phyloP scores from a whole-genome alignment of 2,113 vertebrate species.

The Scortum barcoo region DNA sequence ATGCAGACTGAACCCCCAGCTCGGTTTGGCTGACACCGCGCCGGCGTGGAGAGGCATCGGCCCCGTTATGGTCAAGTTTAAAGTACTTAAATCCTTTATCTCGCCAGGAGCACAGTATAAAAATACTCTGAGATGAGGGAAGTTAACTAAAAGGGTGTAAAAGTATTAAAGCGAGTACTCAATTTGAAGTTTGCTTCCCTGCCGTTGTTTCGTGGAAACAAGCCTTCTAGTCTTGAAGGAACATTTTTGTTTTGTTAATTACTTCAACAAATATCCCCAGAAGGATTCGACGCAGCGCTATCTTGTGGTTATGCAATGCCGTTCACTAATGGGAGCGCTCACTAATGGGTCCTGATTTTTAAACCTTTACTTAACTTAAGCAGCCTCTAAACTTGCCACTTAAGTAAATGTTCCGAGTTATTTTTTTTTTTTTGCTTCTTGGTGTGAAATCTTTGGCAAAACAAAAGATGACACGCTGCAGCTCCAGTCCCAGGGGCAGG shows the following conservation, averaged over 20 bases:
- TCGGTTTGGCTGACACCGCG: conserved; percentile 21
- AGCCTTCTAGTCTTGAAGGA: conserved; percentile 6
- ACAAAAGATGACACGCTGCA: not conserved
- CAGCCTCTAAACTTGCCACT: not conserved
- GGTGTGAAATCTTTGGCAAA: not conserved
- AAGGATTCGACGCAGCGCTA: not conserved
- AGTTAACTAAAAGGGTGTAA: not conserved
- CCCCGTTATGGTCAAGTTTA: not conserved
- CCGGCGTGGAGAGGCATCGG: not conserved
- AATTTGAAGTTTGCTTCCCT: not conserved
- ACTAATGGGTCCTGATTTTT: conserved; percentile 12
- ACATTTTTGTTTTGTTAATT: conserved; percentile 46
- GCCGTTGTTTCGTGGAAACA: no score
- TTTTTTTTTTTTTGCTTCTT: not conserved
- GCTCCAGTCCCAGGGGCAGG: not conserved
- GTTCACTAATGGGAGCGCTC: not conserved
- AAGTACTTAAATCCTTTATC: conserved; percentile 1
- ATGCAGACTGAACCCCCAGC: conserved; percentile 50
- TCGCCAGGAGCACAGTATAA: not conserved
- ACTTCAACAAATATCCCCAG: conserved; percentile 46
- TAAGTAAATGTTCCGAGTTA: not conserved
- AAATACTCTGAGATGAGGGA: not conserved
- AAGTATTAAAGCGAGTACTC: not conserved
- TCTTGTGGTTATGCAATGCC: not conserved
- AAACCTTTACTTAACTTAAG: no score